A percentile compares a stretch with the other conserved stretches of the same genome.
Evolutionary conservation across 1,140 invertebrate species (phyloP).

Genomic region (Nilaparvata lugens): DNA sequence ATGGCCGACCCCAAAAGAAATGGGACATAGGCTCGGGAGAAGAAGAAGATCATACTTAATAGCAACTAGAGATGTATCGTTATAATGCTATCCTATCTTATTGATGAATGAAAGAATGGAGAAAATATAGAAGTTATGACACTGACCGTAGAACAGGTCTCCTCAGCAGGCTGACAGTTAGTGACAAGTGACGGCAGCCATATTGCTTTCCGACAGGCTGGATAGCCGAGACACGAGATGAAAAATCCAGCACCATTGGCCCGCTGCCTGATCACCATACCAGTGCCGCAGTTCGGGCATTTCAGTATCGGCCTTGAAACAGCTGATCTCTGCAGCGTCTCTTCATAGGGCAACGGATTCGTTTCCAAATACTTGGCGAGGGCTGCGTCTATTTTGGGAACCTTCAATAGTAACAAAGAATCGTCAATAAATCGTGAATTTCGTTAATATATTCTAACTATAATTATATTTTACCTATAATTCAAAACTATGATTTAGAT

Average conservation of each 20-base stretch:
- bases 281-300: slow-evolving; percentile 65
- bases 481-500: no score
- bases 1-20: not conserved
- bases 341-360: slow-evolving; percentile 31
- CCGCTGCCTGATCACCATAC: slow-evolving; percentile 58
- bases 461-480: no score
- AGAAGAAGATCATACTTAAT: not conserved
- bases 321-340: slow-evolving; percentile 13
- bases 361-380: slow-evolving; percentile 48
- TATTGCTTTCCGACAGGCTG: slow-evolving; percentile 65
- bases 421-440: no score
- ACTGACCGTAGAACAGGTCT: slow-evolving; percentile 55
- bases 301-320: slow-evolving; percentile 11
- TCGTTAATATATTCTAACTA: no score
- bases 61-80: not conserved
- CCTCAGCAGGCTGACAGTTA: slow-evolving; percentile 49
- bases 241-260: slow-evolving; percentile 58
- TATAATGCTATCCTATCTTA: no score
- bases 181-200: slow-evolving; percentile 67
- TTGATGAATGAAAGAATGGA: no score
- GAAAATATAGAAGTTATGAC: no score
- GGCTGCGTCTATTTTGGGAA: slow-evolving; percentile 43
- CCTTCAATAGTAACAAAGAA: not conserved
- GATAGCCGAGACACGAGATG: slow-evolving; percentile 67
- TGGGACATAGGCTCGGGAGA: no score